Conservation (phyloP, 2,113 vertebrate species). For the Equus przewalskii region DNA sequence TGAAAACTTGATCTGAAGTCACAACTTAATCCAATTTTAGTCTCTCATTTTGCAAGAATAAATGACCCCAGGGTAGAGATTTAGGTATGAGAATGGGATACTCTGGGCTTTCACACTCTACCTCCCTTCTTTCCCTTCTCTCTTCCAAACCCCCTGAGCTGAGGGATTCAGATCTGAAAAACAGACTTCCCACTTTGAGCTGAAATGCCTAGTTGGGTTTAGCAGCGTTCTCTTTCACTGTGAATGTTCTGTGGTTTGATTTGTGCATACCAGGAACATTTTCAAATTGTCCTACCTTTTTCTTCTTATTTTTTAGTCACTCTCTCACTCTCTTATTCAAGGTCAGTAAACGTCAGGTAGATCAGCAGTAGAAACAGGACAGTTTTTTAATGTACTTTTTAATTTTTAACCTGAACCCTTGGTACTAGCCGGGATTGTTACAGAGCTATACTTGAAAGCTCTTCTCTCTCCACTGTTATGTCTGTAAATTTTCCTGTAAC, state of each 20-base stretch:
- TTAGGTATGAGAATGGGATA: neutral
- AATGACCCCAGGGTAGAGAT: neutral
- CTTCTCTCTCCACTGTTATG: neutral
- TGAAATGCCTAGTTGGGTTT: neutral
- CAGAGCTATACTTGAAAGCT: neutral
- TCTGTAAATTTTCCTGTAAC: neutral
- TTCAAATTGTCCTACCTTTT: neutral
- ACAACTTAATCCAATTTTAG: neutral
- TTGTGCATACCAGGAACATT: neutral
- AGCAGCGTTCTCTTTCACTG: neutral
- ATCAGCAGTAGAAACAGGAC: neutral
- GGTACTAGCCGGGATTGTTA: neutral
- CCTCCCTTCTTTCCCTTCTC: neutral
- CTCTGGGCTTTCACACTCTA: neutral
- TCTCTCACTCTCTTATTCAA: conserved; percentile 2
- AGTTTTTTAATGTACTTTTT: neutral
- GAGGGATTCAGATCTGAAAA: neutral
- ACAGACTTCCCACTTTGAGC: neutral
- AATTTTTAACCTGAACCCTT: neutral
- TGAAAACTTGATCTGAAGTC: neutral
- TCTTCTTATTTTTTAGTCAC: neutral
- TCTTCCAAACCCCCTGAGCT: neutral
- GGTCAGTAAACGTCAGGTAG: neutral
- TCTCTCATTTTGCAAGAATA: neutral
- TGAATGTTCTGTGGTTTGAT: neutral